Conservation (phyloP, 2,888 invertebrate species). For the Eilema caniola region DNA sequence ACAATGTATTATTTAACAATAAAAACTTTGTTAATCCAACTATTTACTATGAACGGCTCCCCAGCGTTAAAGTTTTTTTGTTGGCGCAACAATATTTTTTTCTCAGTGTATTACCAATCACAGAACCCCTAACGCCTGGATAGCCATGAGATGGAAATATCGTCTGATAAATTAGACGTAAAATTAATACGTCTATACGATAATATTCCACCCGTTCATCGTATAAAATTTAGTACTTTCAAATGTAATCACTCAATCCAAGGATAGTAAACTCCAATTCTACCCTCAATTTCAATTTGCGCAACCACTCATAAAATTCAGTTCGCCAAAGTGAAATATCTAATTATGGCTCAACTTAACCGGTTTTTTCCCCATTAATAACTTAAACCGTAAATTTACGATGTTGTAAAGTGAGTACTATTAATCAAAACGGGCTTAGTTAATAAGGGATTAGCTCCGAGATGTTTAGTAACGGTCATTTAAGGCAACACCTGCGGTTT, state of each 20-base stretch:
- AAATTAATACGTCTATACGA: background rate
- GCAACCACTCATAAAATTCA: slow-evolving; percentile 6
- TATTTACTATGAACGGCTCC: too few relatives aligned
- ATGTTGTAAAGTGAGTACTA: slow-evolving; percentile 32
- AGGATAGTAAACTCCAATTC: slow-evolving; percentile 10
- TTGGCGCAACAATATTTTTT: too few relatives aligned
- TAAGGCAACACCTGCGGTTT: slow-evolving; percentile 36
- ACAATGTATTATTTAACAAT: too few relatives aligned
- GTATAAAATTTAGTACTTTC: background rate
- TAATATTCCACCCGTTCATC: background rate
- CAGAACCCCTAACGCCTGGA: too few relatives aligned
- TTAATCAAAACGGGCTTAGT: slow-evolving; percentile 45
- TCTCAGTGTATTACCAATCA: too few relatives aligned
- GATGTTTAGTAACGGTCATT: slow-evolving; percentile 50
- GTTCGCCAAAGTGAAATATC: slow-evolving; percentile 13
- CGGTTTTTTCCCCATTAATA: slow-evolving; percentile 43
- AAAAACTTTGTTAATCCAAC: too few relatives aligned
- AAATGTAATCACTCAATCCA: slow-evolving; percentile 3
- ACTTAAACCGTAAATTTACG: slow-evolving; percentile 42
- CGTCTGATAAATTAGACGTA: too few relatives aligned
- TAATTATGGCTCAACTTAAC: slow-evolving; percentile 20
- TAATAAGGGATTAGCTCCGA: slow-evolving; percentile 51
- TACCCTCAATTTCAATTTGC: slow-evolving; percentile 13
- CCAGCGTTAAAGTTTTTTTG: too few relatives aligned
- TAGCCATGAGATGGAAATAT: background rate